phyloP scores from a whole-genome alignment of 2,888 invertebrate genomes.

The Melanargia galathea region DNA sequence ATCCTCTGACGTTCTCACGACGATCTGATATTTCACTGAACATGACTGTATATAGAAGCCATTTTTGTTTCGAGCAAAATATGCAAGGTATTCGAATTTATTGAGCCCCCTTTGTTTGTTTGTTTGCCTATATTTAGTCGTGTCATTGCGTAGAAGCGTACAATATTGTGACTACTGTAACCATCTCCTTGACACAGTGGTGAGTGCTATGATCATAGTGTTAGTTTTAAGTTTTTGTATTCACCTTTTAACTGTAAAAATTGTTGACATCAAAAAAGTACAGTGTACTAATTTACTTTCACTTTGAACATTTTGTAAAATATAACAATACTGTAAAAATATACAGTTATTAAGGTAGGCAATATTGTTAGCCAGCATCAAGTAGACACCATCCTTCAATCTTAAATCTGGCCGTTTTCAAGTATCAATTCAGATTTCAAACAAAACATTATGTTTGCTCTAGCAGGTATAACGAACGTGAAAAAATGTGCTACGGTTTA shows the following conservation, averaged over 20 bases:
- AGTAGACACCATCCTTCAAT: background rate
- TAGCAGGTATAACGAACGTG: conserved; percentile 8
- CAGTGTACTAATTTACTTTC: no score
- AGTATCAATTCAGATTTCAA: conserved; percentile 17
- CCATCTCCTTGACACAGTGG: no score
- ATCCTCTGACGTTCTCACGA: conserved; percentile 73
- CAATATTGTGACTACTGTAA: no score
- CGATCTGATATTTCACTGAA: conserved; percentile 79
- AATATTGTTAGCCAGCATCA: no score
- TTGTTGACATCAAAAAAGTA: no score
- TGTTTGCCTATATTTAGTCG: conserved; percentile 2
- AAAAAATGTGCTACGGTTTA: conserved; percentile 19
- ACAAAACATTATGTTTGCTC: conserved; percentile 4
- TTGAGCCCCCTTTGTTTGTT: conserved; percentile 46
- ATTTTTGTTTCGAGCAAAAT: conserved; percentile 65
- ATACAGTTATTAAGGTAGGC: no score
- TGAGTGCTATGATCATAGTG: no score
- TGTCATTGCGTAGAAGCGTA: background rate
- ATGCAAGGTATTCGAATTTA: conserved; percentile 65
- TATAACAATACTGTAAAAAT: no score
- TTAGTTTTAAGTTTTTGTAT: no score
- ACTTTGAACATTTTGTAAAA: no score
- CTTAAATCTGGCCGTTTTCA: background rate
- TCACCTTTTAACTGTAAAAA: no score
- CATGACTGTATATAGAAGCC: conserved; percentile 78